phyloP scores from a whole-genome alignment of 2,113 vertebrate genomes.

The Spheniscus mendiculus region DNA sequence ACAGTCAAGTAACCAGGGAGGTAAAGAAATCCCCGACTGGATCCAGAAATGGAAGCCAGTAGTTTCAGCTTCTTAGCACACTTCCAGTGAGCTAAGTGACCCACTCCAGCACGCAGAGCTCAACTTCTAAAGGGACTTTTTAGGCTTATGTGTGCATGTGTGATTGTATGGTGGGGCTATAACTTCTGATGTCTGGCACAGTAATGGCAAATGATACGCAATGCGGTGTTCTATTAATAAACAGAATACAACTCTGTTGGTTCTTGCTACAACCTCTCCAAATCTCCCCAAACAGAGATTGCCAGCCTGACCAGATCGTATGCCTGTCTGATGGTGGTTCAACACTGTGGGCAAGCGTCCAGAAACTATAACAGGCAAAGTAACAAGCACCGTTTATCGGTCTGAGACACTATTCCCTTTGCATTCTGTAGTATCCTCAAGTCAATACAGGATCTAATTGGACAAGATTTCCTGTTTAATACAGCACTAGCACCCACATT shows the following conservation, averaged over 20 bases:
- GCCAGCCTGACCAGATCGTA: background rate
- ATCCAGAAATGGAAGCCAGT: conserved; percentile 54
- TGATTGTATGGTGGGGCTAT: background rate
- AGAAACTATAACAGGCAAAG: background rate
- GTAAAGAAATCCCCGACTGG: conserved; percentile 61
- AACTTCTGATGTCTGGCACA: background rate
- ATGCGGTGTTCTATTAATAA: background rate
- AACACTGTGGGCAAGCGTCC: background rate
- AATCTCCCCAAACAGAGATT: background rate
- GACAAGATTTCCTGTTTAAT: background rate
- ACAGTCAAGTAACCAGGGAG: conserved; percentile 59
- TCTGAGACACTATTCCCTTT: background rate
- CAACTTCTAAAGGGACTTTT: background rate
- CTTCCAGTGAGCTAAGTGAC: conserved; percentile 25
- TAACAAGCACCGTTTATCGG: background rate
- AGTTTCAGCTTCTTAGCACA: conserved; percentile 54
- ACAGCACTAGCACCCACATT: background rate
- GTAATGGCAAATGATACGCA: background rate
- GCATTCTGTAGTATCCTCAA: background rate
- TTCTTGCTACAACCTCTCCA: background rate
- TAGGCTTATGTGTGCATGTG: background rate
- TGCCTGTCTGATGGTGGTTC: background rate
- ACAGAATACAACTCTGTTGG: background rate
- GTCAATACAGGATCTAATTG: background rate
- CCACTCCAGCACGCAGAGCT: background rate